Conservation (phyloP, 2,113 vertebrate species). For the Triplophysa dalaica region DNA sequence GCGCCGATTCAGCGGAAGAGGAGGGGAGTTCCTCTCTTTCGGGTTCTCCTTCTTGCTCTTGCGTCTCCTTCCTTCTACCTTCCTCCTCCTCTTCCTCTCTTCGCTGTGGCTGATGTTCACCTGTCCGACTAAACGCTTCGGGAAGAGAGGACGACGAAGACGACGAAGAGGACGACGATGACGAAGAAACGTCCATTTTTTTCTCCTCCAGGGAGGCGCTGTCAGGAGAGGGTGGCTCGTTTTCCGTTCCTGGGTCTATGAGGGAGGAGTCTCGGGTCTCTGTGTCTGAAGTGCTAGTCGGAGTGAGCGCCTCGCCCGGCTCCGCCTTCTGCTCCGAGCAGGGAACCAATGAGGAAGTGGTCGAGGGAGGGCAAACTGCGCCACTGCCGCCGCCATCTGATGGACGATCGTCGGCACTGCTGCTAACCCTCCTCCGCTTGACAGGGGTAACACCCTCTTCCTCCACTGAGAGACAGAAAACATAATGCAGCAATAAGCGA, state of each 20-base stretch:
- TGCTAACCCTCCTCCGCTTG: conserved; percentile 91
- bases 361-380: conserved; percentile 55
- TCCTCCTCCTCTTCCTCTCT: conserved; percentile 38
- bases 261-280: conserved; percentile 97
- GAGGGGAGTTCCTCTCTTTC: conserved; percentile 67
- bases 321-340: conserved; percentile 80
- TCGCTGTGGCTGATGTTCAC: conserved; percentile 59
- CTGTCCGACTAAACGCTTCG: conserved; percentile 67
- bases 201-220: conserved; percentile 82
- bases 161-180: conserved; percentile 69
- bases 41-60: conserved; percentile 17
- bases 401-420: conserved; percentile 84
- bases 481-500: no score
- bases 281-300: conserved; percentile 92
- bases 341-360: conserved; percentile 59
- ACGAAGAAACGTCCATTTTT: conserved; percentile 85
- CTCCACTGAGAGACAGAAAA: conserved; percentile 68
- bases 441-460: conserved; percentile 94
- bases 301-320: conserved; percentile 86
- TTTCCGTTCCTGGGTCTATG: conserved; percentile 97
- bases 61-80: conserved; percentile 53
- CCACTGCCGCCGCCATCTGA: conserved; percentile 71
- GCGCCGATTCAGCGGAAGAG: conserved; percentile 67
- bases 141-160: conserved; percentile 82
- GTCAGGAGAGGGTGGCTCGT: conserved; percentile 91